phyloP scores from a whole-genome alignment of 35 echinoderm and acorn worm genomes.

The Ophioderma brevispina region DNA sequence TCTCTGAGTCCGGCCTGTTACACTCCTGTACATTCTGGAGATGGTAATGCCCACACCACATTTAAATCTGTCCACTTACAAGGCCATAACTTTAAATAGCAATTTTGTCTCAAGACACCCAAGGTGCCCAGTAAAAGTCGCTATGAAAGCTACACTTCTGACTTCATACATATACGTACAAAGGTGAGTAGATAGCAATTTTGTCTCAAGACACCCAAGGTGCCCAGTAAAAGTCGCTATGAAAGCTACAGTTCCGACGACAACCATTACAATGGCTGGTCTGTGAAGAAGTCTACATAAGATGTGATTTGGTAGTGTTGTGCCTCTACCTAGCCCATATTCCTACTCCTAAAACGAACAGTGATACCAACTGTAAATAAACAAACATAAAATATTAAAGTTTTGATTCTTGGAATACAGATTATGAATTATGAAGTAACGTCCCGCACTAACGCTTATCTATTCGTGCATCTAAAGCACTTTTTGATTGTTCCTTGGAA shows the following conservation, averaged over 20 bases:
- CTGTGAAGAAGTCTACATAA: slow-evolving; percentile 82
- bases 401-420: neutral
- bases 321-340: slow-evolving; percentile 79
- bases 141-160: slow-evolving; percentile 57
- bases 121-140: slow-evolving; percentile 78
- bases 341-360: slow-evolving; percentile 58
- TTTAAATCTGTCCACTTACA: too few species aligned
- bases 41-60: neutral
- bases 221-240: slow-evolving; percentile 80
- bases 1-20: too few species aligned
- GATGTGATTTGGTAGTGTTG: slow-evolving; percentile 64
- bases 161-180: slow-evolving; percentile 70
- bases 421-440: neutral
- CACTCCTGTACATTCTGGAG: neutral
- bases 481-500: neutral
- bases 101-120: slow-evolving; percentile 88
- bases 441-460: neutral
- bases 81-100: too few species aligned
- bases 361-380: slow-evolving; percentile 62
- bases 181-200: slow-evolving; percentile 87
- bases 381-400: neutral
- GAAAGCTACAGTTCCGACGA: slow-evolving; percentile 64
- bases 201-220: slow-evolving; percentile 78
- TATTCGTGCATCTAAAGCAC: neutral
- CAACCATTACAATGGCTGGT: slow-evolving; percentile 86